Base-by-base conservation (phyloP, 2,797 vertebrate genomes). In the Dipus sagitta region DNA sequence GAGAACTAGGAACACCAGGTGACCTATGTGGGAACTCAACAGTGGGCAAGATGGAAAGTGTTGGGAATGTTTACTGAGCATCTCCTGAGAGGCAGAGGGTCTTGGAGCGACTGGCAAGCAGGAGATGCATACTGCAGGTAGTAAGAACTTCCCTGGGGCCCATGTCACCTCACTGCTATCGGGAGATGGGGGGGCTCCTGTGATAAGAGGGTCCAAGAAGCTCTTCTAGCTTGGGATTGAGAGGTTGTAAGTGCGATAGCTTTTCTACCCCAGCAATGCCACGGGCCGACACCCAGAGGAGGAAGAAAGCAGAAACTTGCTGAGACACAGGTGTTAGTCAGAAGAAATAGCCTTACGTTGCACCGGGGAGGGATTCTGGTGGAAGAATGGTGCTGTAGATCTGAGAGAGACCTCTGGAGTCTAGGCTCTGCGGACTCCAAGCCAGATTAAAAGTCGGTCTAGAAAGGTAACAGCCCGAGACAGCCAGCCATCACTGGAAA, bases 401-500 rank as follows among this genome's bases (percentile, higher is more conserved):
- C 75, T 30, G 76, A 30, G 52, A 78, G 75, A 52, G 62, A 67
- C n/a, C 30, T 78, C 75, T 17, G 26, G 34, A 75, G 68, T 11
- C 91, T 95, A 89, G 92, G 90, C 83, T 77, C 86, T 75, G 58
- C 2, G 86, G 79, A 95, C 42, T 12, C 96, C 68, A 0, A 95
- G 88, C 94, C 95, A 94, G 64, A 65, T 9, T 32, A 97, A 88
- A 77, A 97, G 83, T 65, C 30, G 28, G 38, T 95, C 93, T 47
- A 96, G 92, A 71, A 86, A 92, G 80, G 28, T 68, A 9, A 72
- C n/a, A n/a, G 90, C 80, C 26, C 34, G 3, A 12, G 92, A 88
- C 67, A 92, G 94, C 94, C 94, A 86, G 12, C 92, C 68, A 0
- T 77, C 71, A 6, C 96, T 96, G 82, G n/a, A 88, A 96, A 80